A percentile compares a stretch with the other conserved stretches of the same genome.
Evolutionary conservation across 2,888 invertebrate genomes (phyloP).

Genomic region (Athalia circularis): DNA sequence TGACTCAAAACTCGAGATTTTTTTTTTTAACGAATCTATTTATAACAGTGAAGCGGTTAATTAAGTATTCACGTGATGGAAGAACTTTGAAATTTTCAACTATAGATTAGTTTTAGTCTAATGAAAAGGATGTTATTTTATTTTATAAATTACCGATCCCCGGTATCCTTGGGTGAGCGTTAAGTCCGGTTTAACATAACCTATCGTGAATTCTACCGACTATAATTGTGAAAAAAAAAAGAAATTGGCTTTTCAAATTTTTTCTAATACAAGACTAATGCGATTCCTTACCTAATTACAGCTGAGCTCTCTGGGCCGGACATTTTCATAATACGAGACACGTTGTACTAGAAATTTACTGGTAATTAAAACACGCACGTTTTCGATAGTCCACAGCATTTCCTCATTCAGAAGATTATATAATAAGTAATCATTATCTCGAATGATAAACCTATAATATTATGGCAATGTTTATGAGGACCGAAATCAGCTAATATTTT

Average conservation of each 20-base stretch:
- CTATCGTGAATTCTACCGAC: too few species aligned
- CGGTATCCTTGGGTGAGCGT: background rate
- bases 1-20: too few species aligned
- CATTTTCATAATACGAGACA: slow-evolving; percentile 68
- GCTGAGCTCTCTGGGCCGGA: slow-evolving; percentile 64
- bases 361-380: slow-evolving; percentile 60
- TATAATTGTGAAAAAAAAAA: background rate
- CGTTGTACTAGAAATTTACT: slow-evolving; percentile 58
- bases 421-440: slow-evolving; percentile 60
- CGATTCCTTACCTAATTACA: slow-evolving; percentile 64
- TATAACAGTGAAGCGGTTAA: too few species aligned
- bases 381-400: slow-evolving; percentile 67
- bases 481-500: background rate
- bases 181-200: too few species aligned
- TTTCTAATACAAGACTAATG: background rate
- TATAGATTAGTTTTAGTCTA: too few species aligned
- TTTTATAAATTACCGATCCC: too few species aligned
- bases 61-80: too few species aligned
- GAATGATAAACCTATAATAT: slow-evolving; percentile 48
- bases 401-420: slow-evolving; percentile 61
- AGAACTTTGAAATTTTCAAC: too few species aligned
- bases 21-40: too few species aligned
- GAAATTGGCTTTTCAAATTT: background rate
- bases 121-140: too few species aligned
- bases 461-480: slow-evolving; percentile 5